These are phyloP conservation scores for Oceanites oceanicus DNA, from an alignment of 2,113 vertebrate species.

Conservation along the genomic window DNA sequence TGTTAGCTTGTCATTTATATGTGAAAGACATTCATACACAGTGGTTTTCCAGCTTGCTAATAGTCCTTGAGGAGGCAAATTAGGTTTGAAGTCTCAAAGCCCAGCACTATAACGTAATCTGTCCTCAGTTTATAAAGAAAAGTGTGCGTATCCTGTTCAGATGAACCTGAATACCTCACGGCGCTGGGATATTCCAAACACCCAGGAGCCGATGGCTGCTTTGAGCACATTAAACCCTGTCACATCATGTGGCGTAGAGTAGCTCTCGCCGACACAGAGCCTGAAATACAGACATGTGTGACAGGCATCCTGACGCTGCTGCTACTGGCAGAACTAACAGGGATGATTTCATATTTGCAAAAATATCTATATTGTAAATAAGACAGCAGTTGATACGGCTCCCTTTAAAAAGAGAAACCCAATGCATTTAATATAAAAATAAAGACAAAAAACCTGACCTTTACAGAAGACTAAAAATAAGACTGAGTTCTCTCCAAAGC, in stretches of 20 bases:
- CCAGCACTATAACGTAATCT: not conserved
- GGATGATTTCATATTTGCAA: not conserved
- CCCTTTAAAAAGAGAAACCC: not conserved
- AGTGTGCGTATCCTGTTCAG: not conserved
- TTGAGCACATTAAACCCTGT: not conserved
- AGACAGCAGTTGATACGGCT: not conserved
- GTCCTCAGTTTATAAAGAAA: not conserved
- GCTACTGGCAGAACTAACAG: not conserved
- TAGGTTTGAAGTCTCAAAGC: not conserved
- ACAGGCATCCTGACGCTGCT: not conserved
- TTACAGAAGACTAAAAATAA: not conserved
- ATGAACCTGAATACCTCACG: not conserved
- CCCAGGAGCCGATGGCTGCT: not conserved
- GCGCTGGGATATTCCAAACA: not conserved
- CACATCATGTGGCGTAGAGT: not conserved
- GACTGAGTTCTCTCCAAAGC: not conserved
- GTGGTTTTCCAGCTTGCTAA: not conserved
- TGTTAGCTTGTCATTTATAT: not conserved
- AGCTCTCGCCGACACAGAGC: not conserved
- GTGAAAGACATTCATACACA: not conserved
- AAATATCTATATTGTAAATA: not conserved
- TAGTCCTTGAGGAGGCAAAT: not conserved
- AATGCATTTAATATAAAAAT: not conserved
- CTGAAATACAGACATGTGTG: not conserved
- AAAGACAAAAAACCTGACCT: not conserved